Base-by-base conservation (phyloP, 2,797 vertebrate genomes). In the Clarias platycephalus region DNA sequence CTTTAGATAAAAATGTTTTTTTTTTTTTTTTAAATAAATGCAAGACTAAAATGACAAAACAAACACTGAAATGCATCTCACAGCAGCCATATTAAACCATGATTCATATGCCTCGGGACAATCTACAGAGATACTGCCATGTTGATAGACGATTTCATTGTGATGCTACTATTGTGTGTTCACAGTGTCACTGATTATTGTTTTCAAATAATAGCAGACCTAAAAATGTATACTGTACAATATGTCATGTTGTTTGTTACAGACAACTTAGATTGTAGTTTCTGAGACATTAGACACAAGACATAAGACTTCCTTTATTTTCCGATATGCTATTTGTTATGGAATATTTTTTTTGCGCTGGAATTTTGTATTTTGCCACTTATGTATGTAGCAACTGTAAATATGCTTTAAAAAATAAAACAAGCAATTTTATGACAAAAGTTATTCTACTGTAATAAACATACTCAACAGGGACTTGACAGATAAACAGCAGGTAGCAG, bases 401-500 rank as follows among this genome's bases (percentile, higher is more conserved):
- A 66, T 80, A 66, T 80, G 77, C 12, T 26, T 31, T 53, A 53
- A 53, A 53, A 53, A 13, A 53, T 53, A 6, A 26, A 53, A 28
- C 78, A 66, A 2, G 4, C 10, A 22, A 66, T 80, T 80, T 64
- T 26, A 66, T 53, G 62, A 49, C 16, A 28, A 44, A 40, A 28
- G 62, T 63, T 64, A 37, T 49, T 64, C 58, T 64, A 64, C n/a
- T 13, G 26, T 10, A 55, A 67, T 67, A 81, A 81, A 24, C 28
- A 75, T n/a, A 26, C 80, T 79, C 64, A 81, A 68, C 64, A 57
- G 80, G 78, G 12, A 68, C 44, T 81, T 68, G 67, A 80, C 60
- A 72, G 68, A 63, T 44, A 79, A 71, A 64, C 77, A 81, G 77
- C 55, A 37, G 83, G 81, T 83, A 16, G 64, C 76, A 80, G 37